phyloP scores from a whole-genome alignment of 1,140 invertebrate genomes.

The Hirudo medicinalis region DNA sequence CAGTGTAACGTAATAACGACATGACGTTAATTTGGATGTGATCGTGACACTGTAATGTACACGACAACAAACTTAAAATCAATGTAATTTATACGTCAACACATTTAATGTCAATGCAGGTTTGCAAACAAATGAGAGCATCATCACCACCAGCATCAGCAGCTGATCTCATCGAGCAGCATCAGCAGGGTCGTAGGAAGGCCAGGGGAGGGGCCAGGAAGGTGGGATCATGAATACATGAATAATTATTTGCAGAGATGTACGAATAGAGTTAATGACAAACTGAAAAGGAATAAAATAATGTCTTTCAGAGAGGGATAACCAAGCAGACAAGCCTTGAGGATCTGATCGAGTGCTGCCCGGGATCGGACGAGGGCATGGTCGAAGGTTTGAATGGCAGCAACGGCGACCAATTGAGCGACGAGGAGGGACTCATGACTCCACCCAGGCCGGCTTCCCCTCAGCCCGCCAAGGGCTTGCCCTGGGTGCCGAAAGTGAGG shows the following conservation, averaged over 20 bases:
- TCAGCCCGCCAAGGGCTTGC: conserved; percentile 49
- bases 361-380: conserved; percentile 23
- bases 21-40: no score
- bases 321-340: conserved; percentile 87
- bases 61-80: no score
- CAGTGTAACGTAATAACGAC: no score
- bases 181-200: conserved; percentile 29
- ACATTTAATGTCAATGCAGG: conserved; percentile 28
- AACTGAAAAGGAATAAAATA: no score
- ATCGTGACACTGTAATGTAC: no score
- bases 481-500: conserved; percentile 85
- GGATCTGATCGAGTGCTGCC: conserved; percentile 50
- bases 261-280: no score
- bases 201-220: conserved; percentile 19
- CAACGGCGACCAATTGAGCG: conserved; percentile 27
- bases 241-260: neutral
- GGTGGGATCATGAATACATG: neutral
- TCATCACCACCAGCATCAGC: conserved; percentile 86
- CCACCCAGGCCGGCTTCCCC: conserved; percentile 25
- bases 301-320: conserved; percentile 45
- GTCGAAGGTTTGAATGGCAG: conserved; percentile 23
- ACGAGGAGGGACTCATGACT: conserved; percentile 32
- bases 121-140: conserved; percentile 78
- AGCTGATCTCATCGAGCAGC: conserved; percentile 67
- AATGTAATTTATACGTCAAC: no score